phyloP scores from a whole-genome alignment of 37 sponge, comb jelly and placozoan species.

The Ianthella basta region DNA sequence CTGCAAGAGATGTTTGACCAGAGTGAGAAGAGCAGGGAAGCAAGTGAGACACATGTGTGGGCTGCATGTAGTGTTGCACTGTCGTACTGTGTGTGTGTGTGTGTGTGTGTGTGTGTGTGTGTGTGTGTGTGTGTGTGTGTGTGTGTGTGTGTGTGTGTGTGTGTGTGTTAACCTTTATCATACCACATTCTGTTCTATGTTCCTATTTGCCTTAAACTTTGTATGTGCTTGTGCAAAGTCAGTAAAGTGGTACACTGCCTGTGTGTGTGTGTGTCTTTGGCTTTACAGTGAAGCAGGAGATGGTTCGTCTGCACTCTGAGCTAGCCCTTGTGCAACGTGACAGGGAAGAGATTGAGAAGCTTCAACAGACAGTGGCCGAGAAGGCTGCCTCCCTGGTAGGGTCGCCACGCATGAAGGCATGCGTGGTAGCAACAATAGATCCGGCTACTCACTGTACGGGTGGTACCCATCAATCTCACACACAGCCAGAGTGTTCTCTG shows the following conservation, averaged over 20 bases:
- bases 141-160: neutral
- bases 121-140: neutral
- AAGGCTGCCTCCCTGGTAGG: slow-evolving; percentile 10
- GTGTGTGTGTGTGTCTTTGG: neutral
- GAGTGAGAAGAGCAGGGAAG: slow-evolving; percentile 63
- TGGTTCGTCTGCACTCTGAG: neutral
- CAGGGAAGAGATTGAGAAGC: neutral
- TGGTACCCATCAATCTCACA: too few relatives aligned
- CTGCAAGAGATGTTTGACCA: slow-evolving; percentile 79
- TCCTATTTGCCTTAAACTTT: too few relatives aligned
- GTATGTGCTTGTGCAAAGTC: too few relatives aligned
- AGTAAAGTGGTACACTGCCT: too few relatives aligned
- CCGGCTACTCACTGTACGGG: too few relatives aligned
- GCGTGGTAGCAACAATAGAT: too few relatives aligned
- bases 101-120: too few relatives aligned
- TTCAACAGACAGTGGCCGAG: slow-evolving; percentile 5
- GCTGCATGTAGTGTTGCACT: neutral
- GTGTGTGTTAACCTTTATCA: too few relatives aligned
- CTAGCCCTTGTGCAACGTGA: neutral
- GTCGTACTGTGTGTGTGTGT: too few relatives aligned
- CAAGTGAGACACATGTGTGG: slow-evolving; percentile 33
- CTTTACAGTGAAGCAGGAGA: slow-evolving; percentile 11
- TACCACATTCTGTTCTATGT: too few relatives aligned
- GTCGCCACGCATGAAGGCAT: neutral
- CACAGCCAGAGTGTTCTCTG: too few relatives aligned